phyloP scores from a whole-genome alignment of 37 sponge, comb jelly and placozoan species.

The Lycopodina hypogea region DNA sequence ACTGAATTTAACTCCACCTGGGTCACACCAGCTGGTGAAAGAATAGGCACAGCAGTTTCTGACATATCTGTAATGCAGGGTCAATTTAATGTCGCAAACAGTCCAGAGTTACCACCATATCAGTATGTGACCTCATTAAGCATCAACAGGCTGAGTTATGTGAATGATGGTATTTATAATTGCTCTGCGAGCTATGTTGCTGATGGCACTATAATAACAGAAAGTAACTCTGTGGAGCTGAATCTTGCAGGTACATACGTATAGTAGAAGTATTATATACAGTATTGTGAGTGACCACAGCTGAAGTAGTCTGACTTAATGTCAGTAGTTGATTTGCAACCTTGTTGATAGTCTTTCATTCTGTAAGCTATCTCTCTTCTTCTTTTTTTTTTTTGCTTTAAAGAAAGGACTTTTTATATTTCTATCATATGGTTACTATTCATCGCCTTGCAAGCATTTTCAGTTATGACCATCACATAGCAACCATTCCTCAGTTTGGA shows the following conservation, averaged over 20 bases:
- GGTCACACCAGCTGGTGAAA: background rate
- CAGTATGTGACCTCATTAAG: background rate
- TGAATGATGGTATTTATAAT: constrained; percentile 2
- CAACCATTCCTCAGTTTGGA: too few relatives aligned
- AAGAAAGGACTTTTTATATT: too few relatives aligned
- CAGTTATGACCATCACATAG: too few relatives aligned
- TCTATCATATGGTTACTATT: too few relatives aligned
- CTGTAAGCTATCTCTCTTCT: too few relatives aligned
- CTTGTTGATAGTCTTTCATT: too few relatives aligned
- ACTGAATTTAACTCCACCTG: background rate
- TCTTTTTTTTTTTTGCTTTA: too few relatives aligned
- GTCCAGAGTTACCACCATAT: background rate
- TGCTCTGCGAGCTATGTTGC: background rate
- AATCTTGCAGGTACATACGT: background rate
- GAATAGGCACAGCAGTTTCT: background rate
- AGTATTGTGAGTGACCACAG: too few relatives aligned
- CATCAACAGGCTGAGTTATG: background rate
- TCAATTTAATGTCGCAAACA: background rate
- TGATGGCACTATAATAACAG: background rate
- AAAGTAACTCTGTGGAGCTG: background rate
- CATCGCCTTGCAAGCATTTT: too few relatives aligned
- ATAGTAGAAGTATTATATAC: background rate
- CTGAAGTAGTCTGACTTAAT: too few relatives aligned
- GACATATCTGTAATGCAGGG: background rate
- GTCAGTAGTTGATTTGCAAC: too few relatives aligned